Evolutionary conservation across 1,140 invertebrate species (phyloP), one percentile per base, ranked within the genome.

Genomic region (Lineus longissimus): DNA sequence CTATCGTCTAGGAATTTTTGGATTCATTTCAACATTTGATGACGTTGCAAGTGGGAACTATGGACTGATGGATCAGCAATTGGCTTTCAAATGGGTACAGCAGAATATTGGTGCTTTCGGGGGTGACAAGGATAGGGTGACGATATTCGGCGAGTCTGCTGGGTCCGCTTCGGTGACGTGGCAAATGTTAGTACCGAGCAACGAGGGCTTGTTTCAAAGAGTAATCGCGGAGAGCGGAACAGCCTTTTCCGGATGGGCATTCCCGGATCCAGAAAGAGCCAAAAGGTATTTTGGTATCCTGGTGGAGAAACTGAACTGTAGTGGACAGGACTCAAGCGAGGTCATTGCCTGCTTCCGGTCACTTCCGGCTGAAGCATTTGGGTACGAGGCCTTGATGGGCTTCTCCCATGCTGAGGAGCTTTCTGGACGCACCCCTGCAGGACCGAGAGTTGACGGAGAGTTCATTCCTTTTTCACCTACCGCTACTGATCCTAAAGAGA

Each of bases 71-170:
- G 68, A 70, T 57, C 65, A 67, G 31, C 62, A 43, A 17, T 13
- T 58, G 43, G 68, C 63, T 0, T 29, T 65, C 27, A 17, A 62
- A 31, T 87, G 86, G 86, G 76, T 87, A 7, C 80, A 85, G 55
- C 83, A 86, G 59, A 89, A 91, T 77, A 88, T 90, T 41, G 77
- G 78, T 17, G 78, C 83, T n/a, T 91, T 91, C 72, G 89, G 89
- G 4, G 90, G 90, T 1, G 88, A 91, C 79, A 81, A 85, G 0
- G 78, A 83, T 15, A 81, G 84, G 30, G 83, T 92, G 0, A 91
- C 90, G 0, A 71, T 91, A 1, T 81, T 89, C 59, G 89, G 89
- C 1, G 87, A 90, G 76, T 84, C 83, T 0, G 82, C 85, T 9
- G 71, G 71, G 23, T 63, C 62, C 0, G 62, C 62, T 23, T 45